Evolutionary conservation across 2,888 invertebrate species (phyloP), one percentile per base, ranked within the genome.

Genomic region (Hesperia comma): DNA sequence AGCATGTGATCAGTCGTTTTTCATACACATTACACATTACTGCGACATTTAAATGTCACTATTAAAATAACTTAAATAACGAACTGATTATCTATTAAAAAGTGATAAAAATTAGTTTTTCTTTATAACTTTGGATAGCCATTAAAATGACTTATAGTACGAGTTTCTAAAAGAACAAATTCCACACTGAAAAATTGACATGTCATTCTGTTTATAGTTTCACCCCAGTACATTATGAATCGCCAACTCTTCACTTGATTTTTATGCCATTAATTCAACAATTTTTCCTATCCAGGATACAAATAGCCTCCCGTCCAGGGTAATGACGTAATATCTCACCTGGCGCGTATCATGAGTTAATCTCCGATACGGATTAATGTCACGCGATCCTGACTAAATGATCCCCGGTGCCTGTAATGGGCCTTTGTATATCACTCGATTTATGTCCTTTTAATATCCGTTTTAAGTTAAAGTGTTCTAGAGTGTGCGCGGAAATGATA

Each of bases 311-410:
- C 21, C 75, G 77, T 75, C 71, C 74, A 77, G 79, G 79, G 78
- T 84, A 82, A 83, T 81, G 79, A 73, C 69, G 74, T 77, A 75
- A 83, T 85, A 84, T 82, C 79, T 81, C 84, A 79, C 79, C 73
- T 76, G 77, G 74, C 77, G 74, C 71, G 72, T 74, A 71, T 73
- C 72, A 73, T 71, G 75, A 79, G 69, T 79, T 81, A 79, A 81
- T 81, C 75, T 76, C 72, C 71, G 60, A 57, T 54, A 66, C 32
- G 53, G 64, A 66, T 66, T 66, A 66, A 66, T 60, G 58, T 58
- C 46, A 63, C 57, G 40, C 51, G 46, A 57, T 57, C 63, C 40
- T 37, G 46, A 57, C 49, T 56, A 46, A 57, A 57, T 57, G 57
- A 63, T 63, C 63, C 57, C 43, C 32, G 41, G 21, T 37, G 41